Conservation (phyloP, 2,797 vertebrate species). For the Tachyglossus aculeatus region DNA sequence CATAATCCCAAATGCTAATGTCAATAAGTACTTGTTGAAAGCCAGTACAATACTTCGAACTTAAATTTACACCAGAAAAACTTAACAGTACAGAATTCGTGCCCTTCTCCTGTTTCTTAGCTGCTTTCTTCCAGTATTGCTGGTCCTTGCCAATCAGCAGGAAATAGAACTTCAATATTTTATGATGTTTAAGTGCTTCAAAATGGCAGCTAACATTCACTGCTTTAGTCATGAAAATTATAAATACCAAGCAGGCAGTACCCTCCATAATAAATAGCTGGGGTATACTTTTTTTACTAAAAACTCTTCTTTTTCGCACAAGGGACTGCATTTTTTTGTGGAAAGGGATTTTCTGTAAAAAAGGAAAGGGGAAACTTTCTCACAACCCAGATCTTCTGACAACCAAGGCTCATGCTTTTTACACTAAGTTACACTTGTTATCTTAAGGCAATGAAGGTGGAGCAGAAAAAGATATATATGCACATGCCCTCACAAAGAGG, state of each 20-base stretch:
- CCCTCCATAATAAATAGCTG: background rate
- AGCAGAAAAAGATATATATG: background rate
- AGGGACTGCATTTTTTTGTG: too few relatives aligned
- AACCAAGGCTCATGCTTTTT: constrained; percentile 37
- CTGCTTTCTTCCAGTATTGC: constrained; percentile 20
- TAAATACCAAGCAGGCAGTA: background rate
- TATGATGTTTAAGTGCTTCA: constrained; percentile 45
- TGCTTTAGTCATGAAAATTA: background rate
- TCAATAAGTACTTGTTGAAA: constrained; percentile 3
- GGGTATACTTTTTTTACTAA: background rate
- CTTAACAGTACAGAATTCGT: constrained; percentile 20
- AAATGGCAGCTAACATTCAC: constrained; percentile 55
- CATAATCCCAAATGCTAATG: constrained; percentile 22
- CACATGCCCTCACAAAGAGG: too few relatives aligned
- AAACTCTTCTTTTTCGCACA: too few relatives aligned
- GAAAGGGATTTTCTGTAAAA: too few relatives aligned
- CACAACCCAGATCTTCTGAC: background rate
- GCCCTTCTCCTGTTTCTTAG: constrained; percentile 24
- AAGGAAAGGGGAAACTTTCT: constrained; percentile 9
- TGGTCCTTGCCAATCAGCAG: constrained; percentile 32
- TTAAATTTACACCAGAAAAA: constrained; percentile 29
- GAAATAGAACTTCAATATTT: constrained; percentile 36
- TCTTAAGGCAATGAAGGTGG: background rate
- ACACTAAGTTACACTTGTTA: too few relatives aligned
- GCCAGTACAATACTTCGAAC: constrained; percentile 9